A percentile compares a stretch with the other conserved stretches of the same genome.
phyloP scores from a whole-genome alignment of 1,140 invertebrate species.

The Ceratina calcarata region DNA sequence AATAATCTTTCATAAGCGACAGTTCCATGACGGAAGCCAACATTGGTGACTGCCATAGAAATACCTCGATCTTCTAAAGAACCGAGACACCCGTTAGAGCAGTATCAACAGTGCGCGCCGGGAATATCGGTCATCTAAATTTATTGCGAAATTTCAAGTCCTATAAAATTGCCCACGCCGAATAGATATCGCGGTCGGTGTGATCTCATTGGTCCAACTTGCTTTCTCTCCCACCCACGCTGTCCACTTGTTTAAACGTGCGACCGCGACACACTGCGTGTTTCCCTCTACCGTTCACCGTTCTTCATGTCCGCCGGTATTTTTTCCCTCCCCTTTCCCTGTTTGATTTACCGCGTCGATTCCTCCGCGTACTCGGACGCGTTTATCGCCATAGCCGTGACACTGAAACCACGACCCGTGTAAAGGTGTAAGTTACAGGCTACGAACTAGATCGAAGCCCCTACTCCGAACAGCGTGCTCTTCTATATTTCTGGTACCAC shows the following conservation, averaged over 20 bases:
- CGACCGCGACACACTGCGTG: too few species aligned
- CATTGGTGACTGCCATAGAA: too few species aligned
- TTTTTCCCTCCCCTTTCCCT: neutral
- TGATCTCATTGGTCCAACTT: constrained; percentile 24
- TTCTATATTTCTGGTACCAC: constrained; percentile 46
- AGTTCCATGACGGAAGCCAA: too few species aligned
- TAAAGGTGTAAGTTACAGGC: constrained; percentile 5
- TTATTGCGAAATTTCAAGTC: constrained; percentile 41
- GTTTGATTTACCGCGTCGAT: neutral
- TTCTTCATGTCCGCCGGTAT: neutral
- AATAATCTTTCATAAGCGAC: too few species aligned
- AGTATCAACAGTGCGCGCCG: neutral
- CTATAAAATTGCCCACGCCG: constrained; percentile 21
- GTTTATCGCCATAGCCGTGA: constrained; percentile 44
- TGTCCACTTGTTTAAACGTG: neutral
- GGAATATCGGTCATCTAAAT: constrained; percentile 34
- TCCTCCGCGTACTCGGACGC: neutral
- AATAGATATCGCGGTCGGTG: constrained; percentile 20
- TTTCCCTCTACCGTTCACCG: neutral
- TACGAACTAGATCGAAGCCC: constrained; percentile 40
- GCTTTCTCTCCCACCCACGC: neutral
- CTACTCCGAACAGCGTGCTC: neutral
- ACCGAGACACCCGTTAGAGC: neutral
- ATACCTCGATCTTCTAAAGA: too few species aligned
- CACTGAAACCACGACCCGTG: constrained; percentile 40